These are phyloP conservation scores for Taenaris catops DNA, from an alignment of 2,888 invertebrate species.

Conservation along the genomic window DNA sequence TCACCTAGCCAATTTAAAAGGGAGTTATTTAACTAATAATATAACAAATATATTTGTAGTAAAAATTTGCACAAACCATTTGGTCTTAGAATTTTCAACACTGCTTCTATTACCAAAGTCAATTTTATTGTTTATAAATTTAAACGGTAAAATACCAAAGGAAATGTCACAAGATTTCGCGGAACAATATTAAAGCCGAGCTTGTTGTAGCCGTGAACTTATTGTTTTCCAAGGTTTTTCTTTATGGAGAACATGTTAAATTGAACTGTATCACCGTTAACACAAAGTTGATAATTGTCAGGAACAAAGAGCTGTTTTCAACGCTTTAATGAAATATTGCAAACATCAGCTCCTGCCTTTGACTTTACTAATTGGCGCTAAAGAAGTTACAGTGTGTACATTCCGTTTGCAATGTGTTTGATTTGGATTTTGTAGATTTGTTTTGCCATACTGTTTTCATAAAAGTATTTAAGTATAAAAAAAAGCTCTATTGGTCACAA, in stretches of 20 bases:
- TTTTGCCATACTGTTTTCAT: no score
- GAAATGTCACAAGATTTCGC: slow-evolving; percentile 20
- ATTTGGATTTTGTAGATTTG: no score
- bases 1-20: no score
- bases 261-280: slow-evolving; percentile 10
- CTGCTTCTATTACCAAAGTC: slow-evolving; percentile 2
- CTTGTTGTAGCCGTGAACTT: slow-evolving; percentile 13
- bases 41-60: no score
- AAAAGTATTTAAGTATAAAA: no score
- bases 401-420: no score
- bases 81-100: background rate
- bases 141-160: slow-evolving; percentile 10
- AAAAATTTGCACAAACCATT: no score
- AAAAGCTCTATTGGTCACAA: no score
- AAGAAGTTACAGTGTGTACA: slow-evolving; percentile 17
- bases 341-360: slow-evolving; percentile 19
- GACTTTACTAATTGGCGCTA: slow-evolving; percentile 19
- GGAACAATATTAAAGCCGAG: slow-evolving; percentile 20
- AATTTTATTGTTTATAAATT: slow-evolving; percentile 9
- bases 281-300: no score
- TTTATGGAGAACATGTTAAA: slow-evolving; percentile 1
- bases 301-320: no score
- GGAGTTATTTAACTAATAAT: no score
- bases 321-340: slow-evolving; percentile 18
- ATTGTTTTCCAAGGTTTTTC: slow-evolving; percentile 18